Base-by-base conservation (phyloP, 2,888 invertebrate genomes). In the Pecten maximus region DNA sequence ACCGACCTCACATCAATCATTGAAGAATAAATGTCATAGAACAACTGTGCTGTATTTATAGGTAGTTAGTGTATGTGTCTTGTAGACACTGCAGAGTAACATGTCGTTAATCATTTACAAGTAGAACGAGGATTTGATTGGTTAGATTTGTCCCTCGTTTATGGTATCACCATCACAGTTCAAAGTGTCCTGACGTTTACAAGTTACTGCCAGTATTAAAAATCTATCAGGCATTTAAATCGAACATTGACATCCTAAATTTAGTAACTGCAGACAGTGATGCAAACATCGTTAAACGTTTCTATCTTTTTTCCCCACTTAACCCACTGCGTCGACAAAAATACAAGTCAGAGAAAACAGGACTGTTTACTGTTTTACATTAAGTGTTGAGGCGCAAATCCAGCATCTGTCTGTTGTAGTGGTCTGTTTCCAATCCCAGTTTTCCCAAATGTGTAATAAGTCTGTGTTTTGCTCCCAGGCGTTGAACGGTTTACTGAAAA, bases 1-100 rank as follows among this genome's bases (percentile, higher is more conserved):
- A 74, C 28, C 35, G 74, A 74, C 74, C 35, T 23, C 74, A 74
- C 74, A 74, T 74, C 28, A 74, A 74, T 74, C 74, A 74, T 28
- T 1, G 28, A 28, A 0, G 35, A 23, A 1, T 10, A 35, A 74
- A 35, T 35, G 74, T 74, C 74, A 74, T 35, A 74, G 35, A 74
- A 28, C 28, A 74, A 74, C 74, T 35, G 35, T 74, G 28, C 28
- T 12, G 12, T 12, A 44, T 44, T 10, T 12, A 44, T 44, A 44
- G 6, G 44, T 10, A 74, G 74, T 74, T 74, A 74, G 74, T 10
- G 2, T 10, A 6, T 35, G 28, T 74, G 74, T 74, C 35, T 74
- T 28, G 74, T 23, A 12, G 28, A 28, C 60, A 8, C 2, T n/a
- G 35, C 10, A 28, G 19, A 74, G 28, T 15, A 35, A 35, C 74